phyloP scores from a whole-genome alignment of 2,888 invertebrate species.

The Cactoblastis cactorum region DNA sequence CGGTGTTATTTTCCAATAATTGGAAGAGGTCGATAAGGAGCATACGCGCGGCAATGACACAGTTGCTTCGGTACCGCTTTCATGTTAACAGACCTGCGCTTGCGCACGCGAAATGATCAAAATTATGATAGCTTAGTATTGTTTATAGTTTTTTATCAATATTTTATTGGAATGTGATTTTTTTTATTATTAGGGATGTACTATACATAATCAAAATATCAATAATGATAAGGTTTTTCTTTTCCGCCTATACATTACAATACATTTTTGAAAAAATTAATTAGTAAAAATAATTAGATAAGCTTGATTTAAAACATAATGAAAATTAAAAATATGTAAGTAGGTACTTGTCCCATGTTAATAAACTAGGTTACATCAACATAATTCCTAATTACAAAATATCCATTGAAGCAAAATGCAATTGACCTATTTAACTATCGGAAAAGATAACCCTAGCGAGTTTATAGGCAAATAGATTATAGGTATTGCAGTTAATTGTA shows the following conservation, averaged over 20 bases:
- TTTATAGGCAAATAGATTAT: background rate
- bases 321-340: no score
- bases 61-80: slow-evolving; percentile 56
- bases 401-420: background rate
- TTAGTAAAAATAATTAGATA: no score
- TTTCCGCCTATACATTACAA: no score
- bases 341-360: background rate
- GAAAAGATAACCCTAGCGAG: background rate
- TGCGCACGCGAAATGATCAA: slow-evolving; percentile 27
- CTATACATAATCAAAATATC: no score
- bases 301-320: no score
- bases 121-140: background rate
- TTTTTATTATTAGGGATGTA: no score
- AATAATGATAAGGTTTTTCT: no score
- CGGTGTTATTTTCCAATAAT: slow-evolving; percentile 53
- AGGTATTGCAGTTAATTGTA: background rate
- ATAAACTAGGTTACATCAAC: background rate
- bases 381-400: background rate
- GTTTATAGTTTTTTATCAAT: no score
- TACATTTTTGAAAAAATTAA: no score
- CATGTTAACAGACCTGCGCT: slow-evolving; percentile 50
- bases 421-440: slow-evolving; percentile 9
- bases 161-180: no score
- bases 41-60: slow-evolving; percentile 70
- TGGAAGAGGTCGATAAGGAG: slow-evolving; percentile 68